A percentile compares a stretch with the other conserved stretches of the same genome.
phyloP scores from a whole-genome alignment of 2,888 invertebrate species.

The Drosophila pseudotakahashii region DNA sequence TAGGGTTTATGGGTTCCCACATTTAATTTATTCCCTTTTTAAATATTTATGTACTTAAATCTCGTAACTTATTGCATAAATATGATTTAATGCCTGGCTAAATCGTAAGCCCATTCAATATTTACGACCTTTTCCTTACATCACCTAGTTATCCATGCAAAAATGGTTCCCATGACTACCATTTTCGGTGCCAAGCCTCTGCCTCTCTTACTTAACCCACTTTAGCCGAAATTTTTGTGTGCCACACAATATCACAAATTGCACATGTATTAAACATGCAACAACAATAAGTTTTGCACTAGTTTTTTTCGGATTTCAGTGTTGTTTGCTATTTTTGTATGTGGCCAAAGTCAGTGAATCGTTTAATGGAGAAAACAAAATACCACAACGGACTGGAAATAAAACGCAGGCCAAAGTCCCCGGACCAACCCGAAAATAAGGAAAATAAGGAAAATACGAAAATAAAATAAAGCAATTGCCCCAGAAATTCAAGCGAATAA shows the following conservation, averaged over 20 bases:
- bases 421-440: conserved; percentile 1
- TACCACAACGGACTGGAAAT: conserved; percentile 16
- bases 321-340: conserved; percentile 33
- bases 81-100: neutral
- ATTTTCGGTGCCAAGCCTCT: conserved; percentile 28
- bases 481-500: conserved; percentile 63
- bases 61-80: neutral
- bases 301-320: conserved; percentile 22
- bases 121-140: conserved; percentile 3
- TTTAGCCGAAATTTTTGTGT: conserved; percentile 4
- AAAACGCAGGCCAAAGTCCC: conserved; percentile 27
- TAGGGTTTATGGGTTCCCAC: too few species aligned
- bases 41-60: neutral
- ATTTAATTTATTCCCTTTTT: neutral
- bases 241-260: conserved; percentile 36
- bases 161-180: conserved; percentile 28
- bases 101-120: neutral
- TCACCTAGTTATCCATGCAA: neutral
- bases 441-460: conserved; percentile 25
- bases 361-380: conserved; percentile 48
- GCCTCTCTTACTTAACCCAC: conserved; percentile 29
- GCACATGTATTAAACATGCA: conserved; percentile 43
- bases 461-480: conserved; percentile 66
- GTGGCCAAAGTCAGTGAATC: conserved; percentile 46
- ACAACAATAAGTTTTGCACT: conserved; percentile 34